Conservation (phyloP, 2,113 vertebrate species). For the Dermatemys mawii region DNA sequence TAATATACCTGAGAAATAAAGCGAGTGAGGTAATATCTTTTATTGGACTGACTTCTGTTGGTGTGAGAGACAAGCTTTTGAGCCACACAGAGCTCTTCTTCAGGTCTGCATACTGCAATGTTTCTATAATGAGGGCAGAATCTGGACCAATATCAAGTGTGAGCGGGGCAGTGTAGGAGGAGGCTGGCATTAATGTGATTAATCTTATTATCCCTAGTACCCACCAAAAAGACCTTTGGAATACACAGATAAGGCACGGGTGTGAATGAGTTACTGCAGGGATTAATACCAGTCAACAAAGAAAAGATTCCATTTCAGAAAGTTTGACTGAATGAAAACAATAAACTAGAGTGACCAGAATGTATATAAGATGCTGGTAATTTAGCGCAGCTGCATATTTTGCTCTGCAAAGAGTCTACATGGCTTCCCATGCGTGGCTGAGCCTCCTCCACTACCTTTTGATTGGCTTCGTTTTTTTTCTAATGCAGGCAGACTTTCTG, state of each 20-base stretch:
- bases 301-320: not conserved
- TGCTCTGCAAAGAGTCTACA: not conserved
- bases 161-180: not conserved
- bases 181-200: not conserved
- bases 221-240: not conserved
- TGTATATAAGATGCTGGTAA: not conserved
- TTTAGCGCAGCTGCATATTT: not conserved
- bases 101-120: not conserved
- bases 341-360: rapidly evolving
- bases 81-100: not conserved
- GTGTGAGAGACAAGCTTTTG: not conserved
- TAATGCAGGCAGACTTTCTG: conserved; percentile 3
- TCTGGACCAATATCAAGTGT: not conserved
- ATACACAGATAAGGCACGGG: not conserved
- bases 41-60: not conserved
- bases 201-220: not conserved
- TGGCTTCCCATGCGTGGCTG: not conserved
- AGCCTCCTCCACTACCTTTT: not conserved
- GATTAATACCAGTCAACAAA: not conserved
- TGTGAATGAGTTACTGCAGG: not conserved
- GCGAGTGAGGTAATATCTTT: not conserved
- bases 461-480: conserved; percentile 29
- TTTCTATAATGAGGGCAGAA: not conserved
- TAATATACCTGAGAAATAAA: not conserved
- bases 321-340: not conserved